phyloP scores from a whole-genome alignment of 2,113 vertebrate genomes.

The Hepsetus odoe region DNA sequence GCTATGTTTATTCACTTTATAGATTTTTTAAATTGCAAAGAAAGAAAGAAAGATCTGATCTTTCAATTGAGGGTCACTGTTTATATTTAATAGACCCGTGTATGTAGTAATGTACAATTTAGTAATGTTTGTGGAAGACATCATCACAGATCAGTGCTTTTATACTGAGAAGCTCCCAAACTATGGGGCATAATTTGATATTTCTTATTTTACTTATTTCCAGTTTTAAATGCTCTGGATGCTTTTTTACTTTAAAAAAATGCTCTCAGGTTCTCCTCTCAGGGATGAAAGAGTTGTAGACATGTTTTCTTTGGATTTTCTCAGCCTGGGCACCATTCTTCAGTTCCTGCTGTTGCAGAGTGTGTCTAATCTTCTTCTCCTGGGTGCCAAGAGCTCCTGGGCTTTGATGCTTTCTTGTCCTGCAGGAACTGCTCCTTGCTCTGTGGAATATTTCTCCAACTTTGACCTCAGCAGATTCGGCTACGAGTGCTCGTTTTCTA shows the following conservation, averaged over 20 bases:
- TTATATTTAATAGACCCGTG: too few species aligned
- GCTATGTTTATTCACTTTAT: too few species aligned
- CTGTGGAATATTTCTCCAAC: constrained; percentile 20
- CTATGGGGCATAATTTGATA: too few species aligned
- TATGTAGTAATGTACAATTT: too few species aligned
- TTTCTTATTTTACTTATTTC: too few species aligned
- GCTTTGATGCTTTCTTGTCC: constrained; percentile 21
- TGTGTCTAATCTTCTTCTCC: constrained; percentile 21
- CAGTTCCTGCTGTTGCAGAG: constrained; percentile 33
- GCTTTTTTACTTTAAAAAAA: background rate
- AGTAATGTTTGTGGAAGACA: too few species aligned
- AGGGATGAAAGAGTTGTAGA: background rate
- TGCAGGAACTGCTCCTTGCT: constrained; percentile 29
- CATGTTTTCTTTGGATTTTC: background rate
- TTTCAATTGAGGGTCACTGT: too few species aligned
- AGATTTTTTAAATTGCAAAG: too few species aligned
- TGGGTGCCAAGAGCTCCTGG: background rate
- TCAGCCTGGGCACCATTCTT: background rate
- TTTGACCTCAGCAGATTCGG: constrained; percentile 15
- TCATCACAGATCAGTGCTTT: too few species aligned
- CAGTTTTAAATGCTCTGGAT: too few species aligned
- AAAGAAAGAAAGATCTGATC: too few species aligned
- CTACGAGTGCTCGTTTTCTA: background rate
- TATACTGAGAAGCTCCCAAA: too few species aligned
- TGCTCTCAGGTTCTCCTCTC: background rate